Conservation (phyloP, 2,888 invertebrate species). For the Xestia ashworthii region DNA sequence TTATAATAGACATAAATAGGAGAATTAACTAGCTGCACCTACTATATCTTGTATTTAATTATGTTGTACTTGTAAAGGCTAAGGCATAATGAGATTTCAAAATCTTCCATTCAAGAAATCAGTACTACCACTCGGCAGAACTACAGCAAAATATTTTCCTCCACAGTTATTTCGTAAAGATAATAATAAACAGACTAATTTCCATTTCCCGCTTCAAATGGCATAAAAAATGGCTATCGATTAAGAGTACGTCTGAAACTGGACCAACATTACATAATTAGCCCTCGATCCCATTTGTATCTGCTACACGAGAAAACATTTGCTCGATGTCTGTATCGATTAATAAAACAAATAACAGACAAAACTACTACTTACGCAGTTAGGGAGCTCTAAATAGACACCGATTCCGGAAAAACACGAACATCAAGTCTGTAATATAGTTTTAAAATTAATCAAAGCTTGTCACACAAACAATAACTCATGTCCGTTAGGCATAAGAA, state of each 20-base stretch:
- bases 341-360: conserved; percentile 78
- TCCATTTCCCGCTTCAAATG: conserved; percentile 67
- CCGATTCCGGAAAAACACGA: conserved; percentile 52
- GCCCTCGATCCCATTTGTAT: conserved; percentile 76
- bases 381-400: conserved; percentile 64
- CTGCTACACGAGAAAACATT: conserved; percentile 77
- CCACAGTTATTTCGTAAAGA: conserved; percentile 41
- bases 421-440: conserved; percentile 54
- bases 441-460: conserved; percentile 66
- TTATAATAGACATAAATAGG: conserved; percentile 22
- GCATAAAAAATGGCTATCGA: conserved; percentile 73
- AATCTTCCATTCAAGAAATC: background rate
- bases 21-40: conserved; percentile 8
- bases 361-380: conserved; percentile 67
- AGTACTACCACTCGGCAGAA: background rate
- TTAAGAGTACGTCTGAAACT: conserved; percentile 73
- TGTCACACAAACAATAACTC: conserved; percentile 65
- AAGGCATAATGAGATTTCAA: background rate
- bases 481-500: conserved; percentile 47
- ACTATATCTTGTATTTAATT: conserved; percentile 14
- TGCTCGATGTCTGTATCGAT: conserved; percentile 77
- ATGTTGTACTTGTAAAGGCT: conserved; percentile 9
- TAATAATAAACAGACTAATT: conserved; percentile 52
- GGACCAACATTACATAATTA: conserved; percentile 78
- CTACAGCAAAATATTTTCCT: conserved; percentile 10